These are phyloP conservation scores for Dicycla oo DNA, from an alignment of 2,888 invertebrate genomes.

Conservation along the genomic window DNA sequence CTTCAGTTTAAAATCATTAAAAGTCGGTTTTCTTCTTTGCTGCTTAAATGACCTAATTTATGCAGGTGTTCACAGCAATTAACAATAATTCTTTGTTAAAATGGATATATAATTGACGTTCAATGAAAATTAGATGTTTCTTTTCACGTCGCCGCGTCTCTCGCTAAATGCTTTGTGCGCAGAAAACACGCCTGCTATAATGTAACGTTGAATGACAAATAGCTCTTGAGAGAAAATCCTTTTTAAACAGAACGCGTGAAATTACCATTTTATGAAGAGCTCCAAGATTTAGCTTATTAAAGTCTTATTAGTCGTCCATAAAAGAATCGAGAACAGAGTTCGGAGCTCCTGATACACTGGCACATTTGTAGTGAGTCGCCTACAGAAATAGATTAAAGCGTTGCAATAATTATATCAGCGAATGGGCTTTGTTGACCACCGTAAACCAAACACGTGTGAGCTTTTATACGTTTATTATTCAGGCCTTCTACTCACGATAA, in stretches of 20 bases:
- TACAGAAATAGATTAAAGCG: conserved; percentile 86
- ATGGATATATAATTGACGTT: not conserved
- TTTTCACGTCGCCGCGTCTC: conserved; percentile 13
- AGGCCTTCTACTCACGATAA: conserved; percentile 26
- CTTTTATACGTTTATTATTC: conserved; percentile 66
- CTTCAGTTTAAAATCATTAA: too few relatives aligned
- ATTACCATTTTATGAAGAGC: conserved; percentile 74
- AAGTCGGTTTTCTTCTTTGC: conserved; percentile 9
- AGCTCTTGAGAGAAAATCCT: conserved; percentile 77
- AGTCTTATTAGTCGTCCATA: conserved; percentile 69
- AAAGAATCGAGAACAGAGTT: conserved; percentile 66
- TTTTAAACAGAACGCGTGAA: conserved; percentile 72
- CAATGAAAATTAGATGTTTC: conserved; percentile 23
- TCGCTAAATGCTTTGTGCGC: conserved; percentile 27
- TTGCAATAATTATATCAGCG: conserved; percentile 89
- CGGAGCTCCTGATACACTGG: conserved; percentile 75
- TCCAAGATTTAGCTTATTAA: conserved; percentile 69
- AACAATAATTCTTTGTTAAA: conserved; percentile 14
- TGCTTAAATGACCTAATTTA: conserved; percentile 17
- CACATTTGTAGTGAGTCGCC: conserved; percentile 76
- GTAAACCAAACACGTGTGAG: conserved; percentile 75
- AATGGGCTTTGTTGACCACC: conserved; percentile 83
- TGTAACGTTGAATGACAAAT: conserved; percentile 73
- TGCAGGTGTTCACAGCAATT: conserved; percentile 30
- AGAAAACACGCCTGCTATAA: conserved; percentile 63